These are phyloP conservation scores for Pherbina coryleti DNA, from an alignment of 2,888 invertebrate species.

Conservation along the genomic window DNA sequence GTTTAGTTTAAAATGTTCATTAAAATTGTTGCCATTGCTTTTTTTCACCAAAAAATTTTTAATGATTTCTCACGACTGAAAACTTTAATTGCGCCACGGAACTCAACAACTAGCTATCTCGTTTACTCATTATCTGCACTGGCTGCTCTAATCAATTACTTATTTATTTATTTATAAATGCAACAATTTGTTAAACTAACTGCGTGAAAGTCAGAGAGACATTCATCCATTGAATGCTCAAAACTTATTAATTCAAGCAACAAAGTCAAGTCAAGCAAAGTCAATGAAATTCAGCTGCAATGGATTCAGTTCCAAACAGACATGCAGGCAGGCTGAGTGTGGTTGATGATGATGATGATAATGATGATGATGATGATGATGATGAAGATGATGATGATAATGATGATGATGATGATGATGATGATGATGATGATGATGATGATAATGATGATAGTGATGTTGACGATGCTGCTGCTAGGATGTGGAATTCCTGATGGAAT, in stretches of 20 bases:
- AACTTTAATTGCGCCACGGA: neutral
- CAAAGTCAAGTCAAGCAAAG: neutral
- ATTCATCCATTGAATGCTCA: neutral
- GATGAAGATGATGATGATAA: no score
- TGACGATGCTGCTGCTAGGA: no score
- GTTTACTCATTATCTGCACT: neutral
- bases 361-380: no score
- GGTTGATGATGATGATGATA: no score
- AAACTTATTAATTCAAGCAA: neutral
- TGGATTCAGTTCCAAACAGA: no score
- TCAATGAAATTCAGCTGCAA: neutral
- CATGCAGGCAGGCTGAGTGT: neutral
- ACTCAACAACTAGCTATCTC: neutral
- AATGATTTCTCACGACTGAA: neutral
- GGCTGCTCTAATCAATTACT: slow-evolving; percentile 33
- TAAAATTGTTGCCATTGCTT: neutral
- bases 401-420: no score
- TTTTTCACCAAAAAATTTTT: neutral
- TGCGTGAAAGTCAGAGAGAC: slow-evolving; percentile 34
- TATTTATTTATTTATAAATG: slow-evolving; percentile 38
- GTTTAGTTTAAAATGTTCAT: neutral
- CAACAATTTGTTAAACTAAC: slow-evolving; percentile 39
- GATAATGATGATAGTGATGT: no score
- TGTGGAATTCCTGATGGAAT: slow-evolving; percentile 13
- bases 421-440: no score